These are phyloP conservation scores for Ophonus ardosiacus DNA, from an alignment of 2,888 invertebrate species.

Conservation along the genomic window DNA sequence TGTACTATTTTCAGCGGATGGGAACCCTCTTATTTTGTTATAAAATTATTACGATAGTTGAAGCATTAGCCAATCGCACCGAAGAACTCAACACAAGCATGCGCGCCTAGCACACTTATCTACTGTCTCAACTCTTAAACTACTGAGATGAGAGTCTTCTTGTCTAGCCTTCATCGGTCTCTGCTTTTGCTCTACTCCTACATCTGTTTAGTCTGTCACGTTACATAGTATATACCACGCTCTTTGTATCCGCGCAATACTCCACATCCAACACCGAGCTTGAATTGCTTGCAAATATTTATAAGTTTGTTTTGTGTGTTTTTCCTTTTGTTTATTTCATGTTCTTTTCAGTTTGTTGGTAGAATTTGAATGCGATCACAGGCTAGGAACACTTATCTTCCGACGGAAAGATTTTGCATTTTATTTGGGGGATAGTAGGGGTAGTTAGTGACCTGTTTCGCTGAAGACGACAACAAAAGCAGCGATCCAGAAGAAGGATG, in stretches of 20 bases:
- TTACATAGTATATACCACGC: neutral
- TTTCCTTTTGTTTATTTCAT: constrained; percentile 38
- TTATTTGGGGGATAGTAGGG: neutral
- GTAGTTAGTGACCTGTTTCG: constrained; percentile 60
- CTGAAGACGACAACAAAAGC: constrained; percentile 57
- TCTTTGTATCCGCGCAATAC: constrained; percentile 9
- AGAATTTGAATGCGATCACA: constrained; percentile 21
- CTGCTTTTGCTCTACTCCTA: neutral
- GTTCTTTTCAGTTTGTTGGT: constrained; percentile 44
- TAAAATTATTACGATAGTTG: constrained; percentile 58
- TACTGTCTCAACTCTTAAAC: constrained; percentile 15
- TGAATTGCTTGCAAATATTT: constrained; percentile 47
- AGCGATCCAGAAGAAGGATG: constrained; percentile 50
- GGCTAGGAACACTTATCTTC: constrained; percentile 19
- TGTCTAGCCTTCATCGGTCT: neutral
- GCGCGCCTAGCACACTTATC: constrained; percentile 21
- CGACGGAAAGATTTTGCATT: neutral
- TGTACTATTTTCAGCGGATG: constrained; percentile 48
- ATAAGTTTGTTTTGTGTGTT: constrained; percentile 43
- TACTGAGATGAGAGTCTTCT: neutral
- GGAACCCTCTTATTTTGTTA: constrained; percentile 58
- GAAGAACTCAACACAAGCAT: constrained; percentile 31
- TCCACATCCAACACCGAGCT: neutral
- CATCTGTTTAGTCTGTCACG: constrained; percentile 39
- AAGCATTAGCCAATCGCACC: constrained; percentile 47